phyloP scores from a whole-genome alignment of 2,113 vertebrate genomes.

The Setophaga kirtlandii region DNA sequence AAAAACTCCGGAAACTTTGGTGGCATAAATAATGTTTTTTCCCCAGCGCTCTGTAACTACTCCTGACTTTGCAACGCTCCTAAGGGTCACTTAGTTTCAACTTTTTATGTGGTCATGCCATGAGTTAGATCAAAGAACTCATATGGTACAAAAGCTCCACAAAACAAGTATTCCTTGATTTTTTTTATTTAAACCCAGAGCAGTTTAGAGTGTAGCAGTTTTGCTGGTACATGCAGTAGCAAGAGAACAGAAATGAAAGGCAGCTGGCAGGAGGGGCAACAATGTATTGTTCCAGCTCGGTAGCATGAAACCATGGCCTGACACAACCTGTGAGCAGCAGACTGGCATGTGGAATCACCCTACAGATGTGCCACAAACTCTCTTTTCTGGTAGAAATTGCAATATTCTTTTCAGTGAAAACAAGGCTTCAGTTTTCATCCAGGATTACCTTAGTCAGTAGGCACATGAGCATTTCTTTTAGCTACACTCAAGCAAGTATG shows the following conservation, averaged over 20 bases:
- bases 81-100: not conserved
- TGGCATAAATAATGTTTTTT: not conserved
- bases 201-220: not conserved
- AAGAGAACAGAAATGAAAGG: not conserved
- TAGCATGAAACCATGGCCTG: not conserved
- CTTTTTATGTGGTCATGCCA: not conserved
- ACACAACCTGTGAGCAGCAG: not conserved
- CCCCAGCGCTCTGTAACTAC: fast-evolving
- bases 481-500: not conserved
- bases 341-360: not conserved
- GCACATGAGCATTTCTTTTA: not conserved
- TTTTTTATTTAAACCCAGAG: not conserved
- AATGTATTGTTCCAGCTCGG: not conserved
- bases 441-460: not conserved
- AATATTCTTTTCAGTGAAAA: not conserved
- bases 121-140: not conserved
- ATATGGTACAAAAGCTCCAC: not conserved
- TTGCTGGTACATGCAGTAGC: not conserved
- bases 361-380: not conserved
- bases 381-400: not conserved
- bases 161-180: not conserved
- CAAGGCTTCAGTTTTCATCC: not conserved
- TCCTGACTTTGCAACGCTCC: not conserved
- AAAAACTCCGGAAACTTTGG: not conserved
- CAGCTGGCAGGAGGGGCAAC: not conserved